Conservation (phyloP, 1,140 invertebrate genomes). For the Wiebesia pumilae region DNA sequence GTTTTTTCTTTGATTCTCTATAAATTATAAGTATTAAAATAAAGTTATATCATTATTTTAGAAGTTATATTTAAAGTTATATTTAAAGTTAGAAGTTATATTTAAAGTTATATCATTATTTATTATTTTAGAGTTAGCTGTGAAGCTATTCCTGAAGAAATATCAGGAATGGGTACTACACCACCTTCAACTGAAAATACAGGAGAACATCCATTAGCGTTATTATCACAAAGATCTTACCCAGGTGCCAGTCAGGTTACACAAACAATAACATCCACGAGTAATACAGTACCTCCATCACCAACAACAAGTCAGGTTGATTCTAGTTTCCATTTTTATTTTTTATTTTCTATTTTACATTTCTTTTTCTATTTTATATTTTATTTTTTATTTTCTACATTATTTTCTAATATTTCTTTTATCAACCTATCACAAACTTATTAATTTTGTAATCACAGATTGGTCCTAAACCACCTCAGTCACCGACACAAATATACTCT, state of each 20-base stretch:
- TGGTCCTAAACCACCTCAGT: conserved; percentile 74
- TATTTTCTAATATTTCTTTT: conserved; percentile 19
- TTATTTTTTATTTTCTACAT: too few species aligned
- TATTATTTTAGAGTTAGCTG: conserved; percentile 81
- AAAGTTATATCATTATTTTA: too few species aligned
- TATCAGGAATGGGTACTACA: conserved; percentile 79
- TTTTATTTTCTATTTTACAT: too few species aligned
- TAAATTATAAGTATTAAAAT: too few species aligned
- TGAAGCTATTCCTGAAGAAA: conserved; percentile 93
- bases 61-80: too few species aligned
- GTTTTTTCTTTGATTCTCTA: too few species aligned
- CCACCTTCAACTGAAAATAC: conserved; percentile 73
- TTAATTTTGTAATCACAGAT: conserved; percentile 62
- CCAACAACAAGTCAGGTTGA: conserved; percentile 67
- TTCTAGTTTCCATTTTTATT: conserved; percentile 30
- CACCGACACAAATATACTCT: conserved; percentile 74
- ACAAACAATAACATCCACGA: conserved; percentile 58
- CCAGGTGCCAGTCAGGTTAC: conserved; percentile 63
- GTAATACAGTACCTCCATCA: conserved; percentile 69
- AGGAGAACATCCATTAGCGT: conserved; percentile 62
- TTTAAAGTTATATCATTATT: neutral
- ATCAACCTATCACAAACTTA: conserved; percentile 66
- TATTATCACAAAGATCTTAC: conserved; percentile 69
- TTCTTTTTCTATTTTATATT: too few species aligned
- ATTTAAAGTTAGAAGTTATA: too few species aligned